A percentile compares a stretch with the other conserved stretches of the same genome.
These are phyloP conservation scores for Hippocampus zosterae DNA, from an alignment of 2,113 vertebrate genomes.

Conservation along the genomic window DNA sequence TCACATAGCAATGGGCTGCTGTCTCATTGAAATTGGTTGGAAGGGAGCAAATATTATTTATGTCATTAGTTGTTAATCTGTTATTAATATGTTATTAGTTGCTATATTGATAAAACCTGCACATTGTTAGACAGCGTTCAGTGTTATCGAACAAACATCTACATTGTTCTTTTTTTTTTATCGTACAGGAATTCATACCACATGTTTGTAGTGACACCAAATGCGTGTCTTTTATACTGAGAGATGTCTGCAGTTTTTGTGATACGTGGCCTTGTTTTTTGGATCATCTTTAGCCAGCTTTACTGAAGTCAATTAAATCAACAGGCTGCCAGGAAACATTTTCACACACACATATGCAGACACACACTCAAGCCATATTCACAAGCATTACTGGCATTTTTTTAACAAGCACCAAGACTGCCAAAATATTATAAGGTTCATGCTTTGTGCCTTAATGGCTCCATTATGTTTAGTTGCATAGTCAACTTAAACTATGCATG, in stretches of 20 bases:
- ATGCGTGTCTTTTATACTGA: neutral
- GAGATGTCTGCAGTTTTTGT: too few relatives aligned
- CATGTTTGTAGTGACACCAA: neutral
- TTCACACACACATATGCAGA: constrained; percentile 20
- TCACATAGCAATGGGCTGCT: neutral
- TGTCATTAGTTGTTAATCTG: neutral
- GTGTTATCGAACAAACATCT: neutral
- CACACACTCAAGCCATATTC: constrained; percentile 29
- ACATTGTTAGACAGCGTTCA: neutral
- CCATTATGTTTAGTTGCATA: neutral
- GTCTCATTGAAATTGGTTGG: neutral
- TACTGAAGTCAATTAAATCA: constrained; percentile 43
- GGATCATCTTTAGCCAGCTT: constrained; percentile 28
- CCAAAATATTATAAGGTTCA: constrained; percentile 34
- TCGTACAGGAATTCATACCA: too few relatives aligned
- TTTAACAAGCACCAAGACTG: constrained; percentile 25
- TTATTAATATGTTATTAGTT: neutral
- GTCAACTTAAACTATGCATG: neutral
- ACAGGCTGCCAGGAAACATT: constrained; percentile 48
- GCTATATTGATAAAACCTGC: neutral
- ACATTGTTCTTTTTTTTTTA: too few relatives aligned
- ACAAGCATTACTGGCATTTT: constrained; percentile 38
- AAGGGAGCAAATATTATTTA: neutral
- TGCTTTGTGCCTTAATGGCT: neutral
- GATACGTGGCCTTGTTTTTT: constrained; percentile 40